These are phyloP conservation scores for Ciconia maguari DNA, from an alignment of 2,113 vertebrate genomes.

Conservation along the genomic window DNA sequence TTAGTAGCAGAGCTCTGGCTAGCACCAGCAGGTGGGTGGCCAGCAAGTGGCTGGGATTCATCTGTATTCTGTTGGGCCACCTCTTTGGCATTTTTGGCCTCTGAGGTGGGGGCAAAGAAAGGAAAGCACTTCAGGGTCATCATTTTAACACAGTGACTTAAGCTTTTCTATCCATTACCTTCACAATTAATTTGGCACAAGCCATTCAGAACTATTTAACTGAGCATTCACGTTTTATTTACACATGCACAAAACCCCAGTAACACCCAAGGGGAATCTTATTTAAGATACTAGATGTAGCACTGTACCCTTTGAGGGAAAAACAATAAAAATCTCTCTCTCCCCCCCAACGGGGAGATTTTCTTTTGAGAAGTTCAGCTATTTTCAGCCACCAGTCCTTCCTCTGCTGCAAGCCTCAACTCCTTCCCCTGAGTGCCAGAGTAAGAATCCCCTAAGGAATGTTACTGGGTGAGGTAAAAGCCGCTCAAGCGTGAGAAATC, in stretches of 20 bases:
- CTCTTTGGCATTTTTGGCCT: constrained; percentile 54
- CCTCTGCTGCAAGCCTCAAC: neutral
- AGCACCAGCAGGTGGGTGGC: constrained; percentile 66
- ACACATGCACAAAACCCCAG: neutral
- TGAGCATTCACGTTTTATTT: neutral
- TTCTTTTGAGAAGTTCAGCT: neutral
- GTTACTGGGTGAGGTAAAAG: rapidly evolving
- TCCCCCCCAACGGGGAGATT: neutral
- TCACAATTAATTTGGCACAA: neutral
- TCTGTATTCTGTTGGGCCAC: constrained; percentile 17
- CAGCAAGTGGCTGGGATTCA: constrained; percentile 64
- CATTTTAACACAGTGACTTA: neutral
- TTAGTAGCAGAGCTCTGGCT: constrained; percentile 80
- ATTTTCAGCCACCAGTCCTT: neutral
- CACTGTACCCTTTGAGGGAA: neutral
- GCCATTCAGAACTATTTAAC: neutral
- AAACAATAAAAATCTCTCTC: too few relatives aligned
- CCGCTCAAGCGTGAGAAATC: rapidly evolving
- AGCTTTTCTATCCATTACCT: neutral
- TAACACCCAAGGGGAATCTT: neutral
- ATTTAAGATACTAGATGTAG: neutral
- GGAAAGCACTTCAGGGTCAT: neutral
- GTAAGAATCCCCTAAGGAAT: neutral
- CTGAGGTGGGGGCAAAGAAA: neutral
- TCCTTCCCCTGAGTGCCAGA: rapidly evolving